Evolutionary conservation across 2,888 invertebrate genomes (phyloP).

Genomic region (Asteroscopus sphinx): DNA sequence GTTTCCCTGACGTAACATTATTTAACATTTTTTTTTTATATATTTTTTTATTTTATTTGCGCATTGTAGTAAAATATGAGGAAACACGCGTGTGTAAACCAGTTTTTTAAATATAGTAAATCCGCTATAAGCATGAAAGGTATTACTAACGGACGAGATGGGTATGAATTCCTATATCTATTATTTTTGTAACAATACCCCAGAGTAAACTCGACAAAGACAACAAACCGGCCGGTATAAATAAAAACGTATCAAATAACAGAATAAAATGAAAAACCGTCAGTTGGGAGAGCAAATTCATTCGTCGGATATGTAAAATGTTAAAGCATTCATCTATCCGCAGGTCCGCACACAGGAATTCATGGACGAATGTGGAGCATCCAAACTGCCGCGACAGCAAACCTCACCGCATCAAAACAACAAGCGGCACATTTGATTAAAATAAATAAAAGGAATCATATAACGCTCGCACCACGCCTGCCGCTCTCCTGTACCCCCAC

Average conservation of each 20-base stretch:
- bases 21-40: too few relatives aligned
- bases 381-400: conserved; percentile 81
- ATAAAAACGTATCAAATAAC: conserved; percentile 83
- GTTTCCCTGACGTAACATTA: too few relatives aligned
- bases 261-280: conserved; percentile 80
- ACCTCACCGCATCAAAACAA: conserved; percentile 83
- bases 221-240: conserved; percentile 67
- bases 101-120: conserved; percentile 40
- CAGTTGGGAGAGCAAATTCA: conserved; percentile 81
- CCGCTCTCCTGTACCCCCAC: conserved; percentile 33
- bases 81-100: conserved; percentile 15
- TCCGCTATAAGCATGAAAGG: conserved; percentile 39
- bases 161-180: conserved; percentile 55
- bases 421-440: conserved; percentile 84
- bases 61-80: conserved; percentile 24
- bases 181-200: conserved; percentile 66
- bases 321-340: conserved; percentile 87
- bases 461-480: conserved; percentile 59
- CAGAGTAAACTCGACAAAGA: conserved; percentile 66
- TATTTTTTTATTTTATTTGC: too few relatives aligned
- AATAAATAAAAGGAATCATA: conserved; percentile 85
- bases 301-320: conserved; percentile 88
- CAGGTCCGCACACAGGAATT: conserved; percentile 82
- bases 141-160: conserved; percentile 44
- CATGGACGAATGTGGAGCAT: conserved; percentile 80